Base-by-base conservation (phyloP, 2,113 vertebrate species). In the Orycteropus afer region DNA sequence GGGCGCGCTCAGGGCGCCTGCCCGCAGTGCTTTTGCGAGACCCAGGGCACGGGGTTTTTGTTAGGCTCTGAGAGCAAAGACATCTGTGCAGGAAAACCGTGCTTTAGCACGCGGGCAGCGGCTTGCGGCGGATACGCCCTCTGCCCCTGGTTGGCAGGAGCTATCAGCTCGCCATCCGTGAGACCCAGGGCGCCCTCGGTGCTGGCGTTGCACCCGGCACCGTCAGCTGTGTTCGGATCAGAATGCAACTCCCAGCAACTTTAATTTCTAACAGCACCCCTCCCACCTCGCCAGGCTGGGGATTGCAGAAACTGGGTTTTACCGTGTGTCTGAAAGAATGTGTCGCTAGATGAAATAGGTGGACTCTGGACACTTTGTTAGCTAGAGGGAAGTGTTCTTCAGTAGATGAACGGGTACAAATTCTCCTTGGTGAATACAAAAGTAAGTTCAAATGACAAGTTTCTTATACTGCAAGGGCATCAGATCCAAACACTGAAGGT, bases 221-320 rank as follows among this genome's bases (percentile, higher is more conserved):
- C 10, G 42, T 49, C 1, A 18, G 85, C 23, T 57, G 13, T 20
- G 29, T 59, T 40, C 18, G 37, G 65, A 59, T 82, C 49, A 32
- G 71, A 69, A 42, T 22, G 34, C 49, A 88, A 22, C 77, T 94
- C 84, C 32, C 7, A 29, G 77, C 29, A 94, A 97, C 93, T 96
- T 97, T 51, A 42, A 80, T 95, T 63, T 47, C 23, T 11, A 37
- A 25, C 40, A 2, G 80, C 73, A 7, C 67, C 80, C 29, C 47
- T 67, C 25, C 40, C 78, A 7, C 49, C 7, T 4, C 9, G 55
- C 42, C 59, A 32, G 8, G 88, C 1, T 10, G 22, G 45, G 23
- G 5, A 1, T 15, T 42, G 23, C 27, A 47, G 34, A 59, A 90
- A 11, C 71, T n/a, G 49, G 63, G 59, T 27, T 84, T 67, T 51